Base-by-base conservation (phyloP, 2,113 vertebrate species). In the Urocolius indicus region DNA sequence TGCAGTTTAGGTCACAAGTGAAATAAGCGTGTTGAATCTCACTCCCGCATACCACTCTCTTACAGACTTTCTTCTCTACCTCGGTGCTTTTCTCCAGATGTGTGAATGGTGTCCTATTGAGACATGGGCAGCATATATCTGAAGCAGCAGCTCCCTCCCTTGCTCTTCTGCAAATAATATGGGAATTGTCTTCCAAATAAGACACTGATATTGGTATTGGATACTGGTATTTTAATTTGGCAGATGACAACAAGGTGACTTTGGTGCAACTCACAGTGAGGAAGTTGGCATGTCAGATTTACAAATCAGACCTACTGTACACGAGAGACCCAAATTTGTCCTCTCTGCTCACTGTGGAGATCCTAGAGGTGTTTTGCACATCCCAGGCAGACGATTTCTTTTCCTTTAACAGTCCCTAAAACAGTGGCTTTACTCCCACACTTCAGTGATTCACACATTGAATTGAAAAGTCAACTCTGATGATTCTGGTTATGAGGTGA, bases 1-100 rank as follows among this genome's bases (percentile, higher is more conserved):
- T 90, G 72, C 65, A 71, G 67, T 94, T 80, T 95, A 74, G 89
- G 83, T 94, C 68, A 93, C 69, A 86, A 94, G 92, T 96, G 85
- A 92, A 96, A 90, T 24, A 79, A 91, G 43, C 57, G 13, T 49
- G 45, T 66, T 84, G 63, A 77, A 54, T 83, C 68, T 93, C 75
- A 49, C 83, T 90, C 52, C 74, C 65, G 55, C 9, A 7, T 13
- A 43, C 88, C 55, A 63, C 29, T 78, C 21, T 76, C 57, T 72
- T 52, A 43, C 0, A 3, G 57, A 75, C 79, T 86, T 92, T 58
- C 30, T 83, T 84, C 7, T 62, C 30, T 32, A 77, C 10, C 12
- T 65, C 38, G 24, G 24, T 67, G 24, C 36, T 83, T 86, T 69
- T 6, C 38, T 82, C 51, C 67, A 58, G 20, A 38, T 19, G 4